Evolutionary conservation across 2,797 vertebrate genomes (phyloP).

Genomic region (Tragopan temminckii): DNA sequence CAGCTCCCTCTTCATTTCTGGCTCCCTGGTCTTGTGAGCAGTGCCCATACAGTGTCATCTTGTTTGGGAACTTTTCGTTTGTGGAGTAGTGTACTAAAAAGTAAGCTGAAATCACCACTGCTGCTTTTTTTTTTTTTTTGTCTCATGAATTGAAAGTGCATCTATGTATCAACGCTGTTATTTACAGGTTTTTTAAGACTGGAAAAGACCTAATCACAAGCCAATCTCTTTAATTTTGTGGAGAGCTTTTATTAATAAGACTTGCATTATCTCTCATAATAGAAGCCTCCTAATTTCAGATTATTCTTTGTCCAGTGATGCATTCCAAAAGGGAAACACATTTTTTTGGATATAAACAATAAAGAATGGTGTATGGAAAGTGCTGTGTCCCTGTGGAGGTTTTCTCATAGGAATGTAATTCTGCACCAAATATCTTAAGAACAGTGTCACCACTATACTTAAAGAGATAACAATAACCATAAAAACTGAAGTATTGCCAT

Average conservation of each 20-base stretch:
- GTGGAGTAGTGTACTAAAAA: neutral
- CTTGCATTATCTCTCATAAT: conserved; percentile 24
- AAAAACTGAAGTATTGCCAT: conserved; percentile 36
- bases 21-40: neutral
- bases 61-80: neutral
- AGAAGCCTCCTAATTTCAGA: conserved; percentile 33
- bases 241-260: conserved; percentile 18
- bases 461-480: conserved; percentile 50
- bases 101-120: neutral
- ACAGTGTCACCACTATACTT: conserved; percentile 43
- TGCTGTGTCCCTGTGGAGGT: conserved; percentile 29
- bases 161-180: neutral
- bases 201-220: neutral
- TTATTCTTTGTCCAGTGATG: conserved; percentile 42
- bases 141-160: neutral
- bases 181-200: neutral
- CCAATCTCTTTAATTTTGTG: neutral
- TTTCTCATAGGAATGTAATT: conserved; percentile 75
- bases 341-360: conserved; percentile 73
- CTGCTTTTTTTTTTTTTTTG: neutral
- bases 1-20: neutral
- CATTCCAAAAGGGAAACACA: conserved; percentile 64
- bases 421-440: conserved; percentile 53
- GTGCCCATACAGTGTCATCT: neutral
- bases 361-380: conserved; percentile 67